These are phyloP conservation scores for Drosophila parvula DNA, from an alignment of 1,140 invertebrate species.

Conservation along the genomic window DNA sequence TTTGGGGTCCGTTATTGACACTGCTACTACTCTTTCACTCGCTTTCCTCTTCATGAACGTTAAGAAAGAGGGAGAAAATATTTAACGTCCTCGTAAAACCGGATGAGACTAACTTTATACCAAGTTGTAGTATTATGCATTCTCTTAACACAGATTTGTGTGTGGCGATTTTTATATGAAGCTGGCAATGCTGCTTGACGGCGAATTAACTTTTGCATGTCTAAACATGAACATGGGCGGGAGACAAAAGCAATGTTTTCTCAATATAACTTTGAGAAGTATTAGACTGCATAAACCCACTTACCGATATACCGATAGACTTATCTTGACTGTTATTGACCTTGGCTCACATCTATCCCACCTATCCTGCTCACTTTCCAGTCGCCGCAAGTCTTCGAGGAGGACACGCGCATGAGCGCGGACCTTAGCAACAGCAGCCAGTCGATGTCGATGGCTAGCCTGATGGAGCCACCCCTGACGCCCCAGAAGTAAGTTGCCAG, in stretches of 20 bases:
- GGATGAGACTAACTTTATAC: too few relatives aligned
- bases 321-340: neutral
- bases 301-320: too few relatives aligned
- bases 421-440: slow-evolving; percentile 85
- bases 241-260: too few relatives aligned
- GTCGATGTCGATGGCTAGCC: slow-evolving; percentile 84
- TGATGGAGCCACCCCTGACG: slow-evolving; percentile 73
- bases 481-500: slow-evolving; percentile 65
- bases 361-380: slow-evolving; percentile 20
- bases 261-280: neutral
- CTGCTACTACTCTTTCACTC: too few relatives aligned
- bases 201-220: slow-evolving; percentile 13
- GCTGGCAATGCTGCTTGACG: slow-evolving; percentile 55
- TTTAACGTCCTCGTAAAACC: too few relatives aligned
- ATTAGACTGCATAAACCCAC: neutral
- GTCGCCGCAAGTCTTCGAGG: slow-evolving; percentile 89
- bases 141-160: slow-evolving; percentile 9
- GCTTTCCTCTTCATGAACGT: too few relatives aligned
- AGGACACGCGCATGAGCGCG: slow-evolving; percentile 95
- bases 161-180: slow-evolving; percentile 9
- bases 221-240: slow-evolving; percentile 5
- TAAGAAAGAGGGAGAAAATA: too few relatives aligned
- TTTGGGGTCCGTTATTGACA: too few relatives aligned
- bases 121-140: too few relatives aligned
- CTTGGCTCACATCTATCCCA: neutral